A percentile compares a stretch with the other conserved stretches of the same genome.
phyloP scores from a whole-genome alignment of 2,113 vertebrate genomes.

The Perognathus longimembris region DNA sequence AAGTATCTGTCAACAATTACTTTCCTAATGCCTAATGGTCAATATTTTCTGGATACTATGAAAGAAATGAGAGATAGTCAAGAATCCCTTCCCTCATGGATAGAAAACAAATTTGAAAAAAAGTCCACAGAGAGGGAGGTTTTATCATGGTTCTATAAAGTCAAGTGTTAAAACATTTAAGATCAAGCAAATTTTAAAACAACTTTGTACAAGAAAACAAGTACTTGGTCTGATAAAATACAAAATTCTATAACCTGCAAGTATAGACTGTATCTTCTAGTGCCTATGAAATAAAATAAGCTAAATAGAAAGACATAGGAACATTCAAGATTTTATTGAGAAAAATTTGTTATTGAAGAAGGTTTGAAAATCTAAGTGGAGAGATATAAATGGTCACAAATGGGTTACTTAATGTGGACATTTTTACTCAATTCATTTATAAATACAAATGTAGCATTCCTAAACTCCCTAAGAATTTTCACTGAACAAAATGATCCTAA shows the following conservation, averaged over 20 bases:
- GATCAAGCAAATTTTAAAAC: background rate
- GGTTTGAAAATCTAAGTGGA: background rate
- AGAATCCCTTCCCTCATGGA: background rate
- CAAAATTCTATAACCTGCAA: background rate
- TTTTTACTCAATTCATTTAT: background rate
- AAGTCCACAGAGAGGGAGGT: background rate
- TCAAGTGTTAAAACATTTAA: background rate
- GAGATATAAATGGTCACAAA: background rate
- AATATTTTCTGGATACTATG: background rate
- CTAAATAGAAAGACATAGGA: background rate
- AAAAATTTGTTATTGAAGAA: slow-evolving; percentile 40
- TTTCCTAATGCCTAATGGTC: background rate
- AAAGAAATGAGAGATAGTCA: background rate
- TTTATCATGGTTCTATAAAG: background rate
- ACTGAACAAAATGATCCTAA: background rate
- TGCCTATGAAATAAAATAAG: slow-evolving; percentile 7
- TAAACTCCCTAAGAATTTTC: slow-evolving; percentile 1
- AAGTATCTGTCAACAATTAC: background rate
- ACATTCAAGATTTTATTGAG: background rate
- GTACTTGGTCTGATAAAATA: background rate
- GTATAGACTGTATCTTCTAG: background rate
- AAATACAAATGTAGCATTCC: background rate
- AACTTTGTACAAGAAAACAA: slow-evolving; percentile 9
- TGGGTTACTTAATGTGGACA: background rate
- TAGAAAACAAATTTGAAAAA: slow-evolving; percentile 16